A percentile compares a stretch with the other conserved stretches of the same genome.
These are phyloP conservation scores for Xyrichtys novacula DNA, from an alignment of 2,797 vertebrate genomes.

Conservation along the genomic window DNA sequence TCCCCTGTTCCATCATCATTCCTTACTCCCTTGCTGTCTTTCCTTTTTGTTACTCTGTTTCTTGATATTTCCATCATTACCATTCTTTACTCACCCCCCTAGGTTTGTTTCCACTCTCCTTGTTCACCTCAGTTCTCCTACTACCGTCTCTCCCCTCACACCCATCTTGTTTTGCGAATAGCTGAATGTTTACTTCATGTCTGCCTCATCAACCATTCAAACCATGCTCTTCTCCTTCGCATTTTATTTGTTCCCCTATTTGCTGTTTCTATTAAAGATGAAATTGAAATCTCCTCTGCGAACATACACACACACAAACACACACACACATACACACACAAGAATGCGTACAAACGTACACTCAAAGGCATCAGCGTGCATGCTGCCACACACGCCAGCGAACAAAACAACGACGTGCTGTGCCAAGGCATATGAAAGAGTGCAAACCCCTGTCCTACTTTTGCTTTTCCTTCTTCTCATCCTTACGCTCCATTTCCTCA, in stretches of 20 bases:
- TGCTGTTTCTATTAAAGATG: constrained; percentile 77
- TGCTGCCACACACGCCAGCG: constrained; percentile 26
- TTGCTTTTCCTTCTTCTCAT: constrained; percentile 67
- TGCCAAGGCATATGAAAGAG: constrained; percentile 72
- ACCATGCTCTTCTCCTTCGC: constrained; percentile 65
- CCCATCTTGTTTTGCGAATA: constrained; percentile 43
- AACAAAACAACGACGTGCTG: constrained; percentile 59
- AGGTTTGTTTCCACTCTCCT: neutral
- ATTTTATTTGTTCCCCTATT: constrained; percentile 74
- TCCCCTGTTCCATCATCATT: constrained; percentile 34
- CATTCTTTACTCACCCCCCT: neutral
- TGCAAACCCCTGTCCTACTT: constrained; percentile 80
- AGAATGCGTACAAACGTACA: neutral
- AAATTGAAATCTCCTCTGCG: constrained; percentile 72
- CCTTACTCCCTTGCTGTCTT: constrained; percentile 6
- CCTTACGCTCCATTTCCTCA: constrained; percentile 51
- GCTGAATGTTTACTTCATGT: constrained; percentile 69
- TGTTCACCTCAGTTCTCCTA: constrained; percentile 17
- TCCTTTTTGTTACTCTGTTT: constrained; percentile 20
- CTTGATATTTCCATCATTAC: constrained; percentile 3
- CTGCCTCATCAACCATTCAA: constrained; percentile 71
- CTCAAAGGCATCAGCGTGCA: constrained; percentile 6
- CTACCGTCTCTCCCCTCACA: constrained; percentile 19
- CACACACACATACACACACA: constrained; percentile 3
- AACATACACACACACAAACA: constrained; percentile 8